Evolutionary conservation across 2,113 vertebrate species (phyloP), one percentile per base, ranked within the genome.

Genomic region (Dolichotis patagonum): DNA sequence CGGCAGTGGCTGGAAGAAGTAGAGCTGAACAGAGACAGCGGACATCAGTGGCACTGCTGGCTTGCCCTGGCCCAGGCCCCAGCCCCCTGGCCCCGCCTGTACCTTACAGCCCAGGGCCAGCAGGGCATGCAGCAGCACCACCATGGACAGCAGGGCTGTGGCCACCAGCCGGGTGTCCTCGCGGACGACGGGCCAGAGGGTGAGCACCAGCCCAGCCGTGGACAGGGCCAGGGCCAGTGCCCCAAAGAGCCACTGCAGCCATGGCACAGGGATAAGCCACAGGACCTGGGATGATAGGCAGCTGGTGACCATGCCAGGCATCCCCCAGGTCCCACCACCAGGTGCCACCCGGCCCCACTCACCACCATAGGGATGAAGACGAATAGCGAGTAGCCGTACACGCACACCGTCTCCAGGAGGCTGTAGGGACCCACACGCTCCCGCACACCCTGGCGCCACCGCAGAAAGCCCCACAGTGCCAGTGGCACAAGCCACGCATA

Each of bases 301-400:
- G n/a, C 12, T 58, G 32, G 41, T 35, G 43, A 65, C n/a, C 32
- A 14, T 19, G 4, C 41, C 17, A 52, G 11, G 38, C 6, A 1
- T 0, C 22, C 41, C 32, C 8, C 30, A 0, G 4, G n/a, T 4
- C 52, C 78, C 0, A 0, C 28, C 4, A 3, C 88, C 54, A 30
- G 54, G 46, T 16, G 1, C 0, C 10, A 14, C 35, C 0, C 3
- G 19, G 65, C 86, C 16, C 0, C 0, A 98, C 99, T 99, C 96
- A 99, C 99, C 88, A 99, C 99, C 3, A 99, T 99, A 60, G 99
- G 99, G 38, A 99, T 99, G 85, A 99, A 99, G 95, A 99, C 97
- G 77, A 99, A 99, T 41, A 99, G 99, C 9, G 99, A 99, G 97
- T 99, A 99, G 73, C 99, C 99, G 0, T 99, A 99, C 95, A 99